These are phyloP conservation scores for Zhengitettix transpicula DNA, from an alignment of 2,888 invertebrate genomes.

Conservation along the genomic window DNA sequence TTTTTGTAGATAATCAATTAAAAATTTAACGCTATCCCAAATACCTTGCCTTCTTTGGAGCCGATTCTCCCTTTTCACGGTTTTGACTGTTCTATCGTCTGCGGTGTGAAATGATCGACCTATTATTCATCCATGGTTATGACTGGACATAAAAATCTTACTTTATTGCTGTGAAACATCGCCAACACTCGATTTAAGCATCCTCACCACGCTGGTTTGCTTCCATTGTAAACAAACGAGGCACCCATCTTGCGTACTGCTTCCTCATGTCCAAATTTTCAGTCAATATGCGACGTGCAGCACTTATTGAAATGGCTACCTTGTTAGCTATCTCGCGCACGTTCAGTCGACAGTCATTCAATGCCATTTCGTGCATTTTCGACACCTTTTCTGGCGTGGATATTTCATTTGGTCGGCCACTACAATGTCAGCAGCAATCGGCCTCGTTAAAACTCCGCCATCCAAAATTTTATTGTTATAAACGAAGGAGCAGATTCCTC, in stretches of 20 bases:
- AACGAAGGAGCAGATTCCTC: constrained; percentile 14
- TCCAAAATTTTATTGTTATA: background rate
- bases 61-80: background rate
- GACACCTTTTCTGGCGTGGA: background rate
- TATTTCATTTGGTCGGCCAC: background rate
- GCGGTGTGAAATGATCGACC: background rate
- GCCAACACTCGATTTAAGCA: no score
- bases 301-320: no score
- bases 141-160: background rate
- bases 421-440: background rate
- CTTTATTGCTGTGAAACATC: background rate
- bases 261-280: background rate
- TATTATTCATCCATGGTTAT: background rate
- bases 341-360: background rate
- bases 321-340: background rate
- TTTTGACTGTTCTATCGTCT: background rate
- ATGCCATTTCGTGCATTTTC: background rate
- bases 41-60: background rate
- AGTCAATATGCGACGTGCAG: background rate
- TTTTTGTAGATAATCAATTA: background rate
- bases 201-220: background rate
- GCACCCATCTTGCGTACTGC: background rate
- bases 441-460: background rate
- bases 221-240: background rate
- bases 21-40: background rate